Evolutionary conservation across 1,140 invertebrate species (phyloP), one percentile per base, ranked within the genome.

Genomic region (Drosophila sp.): DNA sequence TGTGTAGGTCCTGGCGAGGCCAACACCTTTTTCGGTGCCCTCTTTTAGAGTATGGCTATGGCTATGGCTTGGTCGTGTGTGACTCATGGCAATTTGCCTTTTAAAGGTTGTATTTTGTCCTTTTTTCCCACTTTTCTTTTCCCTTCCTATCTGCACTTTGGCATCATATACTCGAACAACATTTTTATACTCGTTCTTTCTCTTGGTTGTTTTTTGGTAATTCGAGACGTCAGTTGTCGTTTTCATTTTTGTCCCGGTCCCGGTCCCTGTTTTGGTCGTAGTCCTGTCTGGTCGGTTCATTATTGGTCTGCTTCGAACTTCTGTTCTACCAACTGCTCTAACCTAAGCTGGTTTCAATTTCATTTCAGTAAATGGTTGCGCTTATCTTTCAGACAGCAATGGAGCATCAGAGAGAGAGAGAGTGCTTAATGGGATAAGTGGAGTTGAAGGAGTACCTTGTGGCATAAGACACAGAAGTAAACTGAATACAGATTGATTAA

Each of bases 71-170:
- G 74, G 72, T 47, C 33, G 60, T 44, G 58, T 66, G 63, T 84
- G 80, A 84, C 77, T 84, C 80, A 84, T 76, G 66, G 63, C 69
- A 73, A 85, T 80, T 80, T 80, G 70, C 66, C 56, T 76, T 72
- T 54, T 57, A 70, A 70, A 73, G 41, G 65, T 71, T 41, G 27
- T 73, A 27, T 11, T 17, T 41, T 32, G 4, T 60, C 61, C 64
- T 66, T 69, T 61, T 65, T 58, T 69, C 38, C 1, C 32, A 38
- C 57, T 73, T 58, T 30, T 55, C 44, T 56, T 61, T 76, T 23
- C 55, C 60, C 23, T 55, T 27, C 67, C 11, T 38, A 8, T 38
- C 10, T 10, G 11, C 58, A 54, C 47, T 47, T 72, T 41, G 17
- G 58, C 75, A 63, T 71, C 75, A 63, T 71, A 65, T 86, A 69